Percentiles rank a stretch among this genome's conserved stretches.
Evolutionary conservation across 2,113 vertebrate species (phyloP).

Genomic region (Synodontis membranacea): DNA sequence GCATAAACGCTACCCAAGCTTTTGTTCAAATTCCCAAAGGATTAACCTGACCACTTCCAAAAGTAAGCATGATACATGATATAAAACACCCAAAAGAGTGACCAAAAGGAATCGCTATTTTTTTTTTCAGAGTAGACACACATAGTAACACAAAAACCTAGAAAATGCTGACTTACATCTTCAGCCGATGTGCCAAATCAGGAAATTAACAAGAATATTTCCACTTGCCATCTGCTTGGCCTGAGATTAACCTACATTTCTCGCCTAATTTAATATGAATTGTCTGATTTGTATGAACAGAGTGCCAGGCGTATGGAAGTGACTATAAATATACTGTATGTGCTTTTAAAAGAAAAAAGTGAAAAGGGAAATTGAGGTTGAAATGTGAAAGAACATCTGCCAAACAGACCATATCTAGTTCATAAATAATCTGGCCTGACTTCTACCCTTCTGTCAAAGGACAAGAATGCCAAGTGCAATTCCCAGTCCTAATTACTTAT

Average conservation of each 20-base stretch:
- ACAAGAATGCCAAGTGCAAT: not conserved
- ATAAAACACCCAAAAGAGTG: not conserved
- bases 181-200: not conserved
- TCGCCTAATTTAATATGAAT: not conserved
- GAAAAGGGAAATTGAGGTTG: not conserved
- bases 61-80: conserved; percentile 12
- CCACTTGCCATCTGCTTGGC: conserved; percentile 27
- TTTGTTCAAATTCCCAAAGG: not conserved
- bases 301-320: not conserved
- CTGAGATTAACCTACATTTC: conserved; percentile 6
- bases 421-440: not conserved
- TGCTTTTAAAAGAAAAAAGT: not conserved
- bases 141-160: not conserved
- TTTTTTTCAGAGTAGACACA: not conserved
- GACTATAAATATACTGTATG: not conserved
- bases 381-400: not conserved
- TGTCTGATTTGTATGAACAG: not conserved
- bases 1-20: not conserved
- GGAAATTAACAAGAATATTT: not conserved
- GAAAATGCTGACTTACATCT: not conserved
- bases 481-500: not conserved
- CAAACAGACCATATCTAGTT: not conserved
- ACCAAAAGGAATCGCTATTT: not conserved
- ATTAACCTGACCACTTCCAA: conserved; percentile 29
- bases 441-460: not conserved